Evolutionary conservation across 2,113 vertebrate genomes (phyloP).

Genomic region (Pygoscelis antarcticus): DNA sequence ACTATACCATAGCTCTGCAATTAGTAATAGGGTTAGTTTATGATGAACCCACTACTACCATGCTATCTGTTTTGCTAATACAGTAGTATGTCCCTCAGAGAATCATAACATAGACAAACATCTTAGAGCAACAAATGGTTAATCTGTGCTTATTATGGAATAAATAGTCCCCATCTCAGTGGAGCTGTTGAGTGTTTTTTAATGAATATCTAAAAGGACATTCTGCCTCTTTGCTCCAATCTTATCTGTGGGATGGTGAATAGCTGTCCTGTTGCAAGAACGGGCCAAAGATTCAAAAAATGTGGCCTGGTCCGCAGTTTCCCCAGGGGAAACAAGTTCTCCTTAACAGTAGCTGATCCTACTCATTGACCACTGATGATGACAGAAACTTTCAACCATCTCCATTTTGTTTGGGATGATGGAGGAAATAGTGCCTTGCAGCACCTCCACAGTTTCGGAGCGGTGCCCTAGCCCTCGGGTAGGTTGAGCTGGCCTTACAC

Average conservation of each 20-base stretch:
- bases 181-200: not conserved
- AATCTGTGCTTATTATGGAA: not conserved
- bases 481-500: not conserved
- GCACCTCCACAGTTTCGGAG: not conserved
- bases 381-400: not conserved
- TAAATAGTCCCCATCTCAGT: not conserved
- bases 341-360: not conserved
- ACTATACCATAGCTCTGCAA: not conserved
- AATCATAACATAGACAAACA: not conserved
- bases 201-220: not conserved
- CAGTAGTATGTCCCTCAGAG: not conserved
- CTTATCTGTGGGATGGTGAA: not conserved
- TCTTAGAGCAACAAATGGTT: not conserved
- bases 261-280: not conserved
- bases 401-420: not conserved
- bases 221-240: not conserved
- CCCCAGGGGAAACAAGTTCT: not conserved
- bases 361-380: too few relatives aligned
- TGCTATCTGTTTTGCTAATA: not conserved
- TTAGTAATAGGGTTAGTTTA: not conserved
- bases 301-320: not conserved
- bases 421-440: not conserved
- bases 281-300: not conserved
- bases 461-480: not conserved
- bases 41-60: not conserved